Base-by-base conservation (phyloP, 2,888 invertebrate genomes). In the Orthosia cruda region DNA sequence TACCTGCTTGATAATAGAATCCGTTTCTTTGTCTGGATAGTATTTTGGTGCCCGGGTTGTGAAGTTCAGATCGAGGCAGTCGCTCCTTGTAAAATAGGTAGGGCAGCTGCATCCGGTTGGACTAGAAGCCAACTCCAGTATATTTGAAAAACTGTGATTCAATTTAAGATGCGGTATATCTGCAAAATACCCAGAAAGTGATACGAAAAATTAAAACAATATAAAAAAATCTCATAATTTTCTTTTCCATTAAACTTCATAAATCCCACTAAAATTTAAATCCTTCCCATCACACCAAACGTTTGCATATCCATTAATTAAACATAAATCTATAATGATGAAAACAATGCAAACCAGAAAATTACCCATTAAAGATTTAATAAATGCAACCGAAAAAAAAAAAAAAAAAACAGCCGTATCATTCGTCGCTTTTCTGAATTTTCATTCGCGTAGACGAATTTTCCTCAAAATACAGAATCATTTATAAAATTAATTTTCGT, bases 371-470 rank as follows among this genome's bases (percentile, higher is more conserved):
- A 90, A 92, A 93, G 81, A 88, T 88, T 88, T 91, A 90, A 91
- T 92, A 91, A 90, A 88, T 89, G 89, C 88, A 88, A 81, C 84
- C n/a, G n/a, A n/a, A n/a, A n/a, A n/a, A n/a, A n/a, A n/a, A n/a
- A n/a, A n/a, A n/a, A n/a, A n/a, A n/a, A n/a, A n/a, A n/a, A n/a
- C n/a, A n/a, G n/a, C n/a, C 77, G 79, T 83, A 88, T 89, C 89
- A 90, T 76, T 90, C 88, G 74, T 85, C 80, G 73, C 77, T 65
- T 71, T 77, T 66, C 72, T 15, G 70, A 74, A 80, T 77, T 70
- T 78, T 69, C 61, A 70, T 40, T 50, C 45, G 50, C 54, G 74
- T 75, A 75, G 67, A 74, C 64, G 75, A 83, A 83, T 66, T 70
- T 23, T 72, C 80, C 80, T 86, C 83, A 79, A 73, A 80, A 71